These are phyloP conservation scores for Burhinus oedicnemus DNA, from an alignment of 2,113 vertebrate species.

Conservation along the genomic window DNA sequence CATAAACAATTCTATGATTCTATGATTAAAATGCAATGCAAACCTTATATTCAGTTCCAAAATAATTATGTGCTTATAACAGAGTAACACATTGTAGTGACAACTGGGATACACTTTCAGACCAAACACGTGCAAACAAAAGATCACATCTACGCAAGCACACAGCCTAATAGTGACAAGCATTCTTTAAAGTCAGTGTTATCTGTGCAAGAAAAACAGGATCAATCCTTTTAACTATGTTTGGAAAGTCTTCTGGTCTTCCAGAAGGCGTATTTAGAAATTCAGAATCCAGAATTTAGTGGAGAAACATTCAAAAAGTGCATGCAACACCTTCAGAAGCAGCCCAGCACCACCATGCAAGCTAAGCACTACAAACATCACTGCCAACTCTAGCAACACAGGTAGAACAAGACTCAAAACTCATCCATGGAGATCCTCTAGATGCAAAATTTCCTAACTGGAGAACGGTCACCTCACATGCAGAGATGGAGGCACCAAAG, in stretches of 20 bases:
- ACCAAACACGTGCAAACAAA: neutral
- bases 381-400: neutral
- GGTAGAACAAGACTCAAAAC: neutral
- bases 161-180: neutral
- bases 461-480: neutral
- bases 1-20: too few relatives aligned
- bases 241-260: neutral
- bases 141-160: neutral
- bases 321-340: neutral
- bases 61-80: neutral
- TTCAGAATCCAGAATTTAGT: neutral
- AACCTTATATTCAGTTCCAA: neutral
- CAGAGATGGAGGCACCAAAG: rapidly evolving
- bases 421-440: neutral
- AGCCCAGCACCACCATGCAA: neutral
- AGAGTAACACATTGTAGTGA: neutral
- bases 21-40: neutral
- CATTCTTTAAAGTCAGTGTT: neutral
- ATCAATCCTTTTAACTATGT: neutral
- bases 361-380: neutral
- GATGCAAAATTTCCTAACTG: neutral
- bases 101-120: neutral
- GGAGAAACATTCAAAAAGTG: neutral
- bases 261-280: neutral
- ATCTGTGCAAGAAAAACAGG: neutral